Evolutionary conservation across 30 jellyfish, hydroid and myxozoan genomes (phyloP).

Genomic region (Clytia hemisphaerica): DNA sequence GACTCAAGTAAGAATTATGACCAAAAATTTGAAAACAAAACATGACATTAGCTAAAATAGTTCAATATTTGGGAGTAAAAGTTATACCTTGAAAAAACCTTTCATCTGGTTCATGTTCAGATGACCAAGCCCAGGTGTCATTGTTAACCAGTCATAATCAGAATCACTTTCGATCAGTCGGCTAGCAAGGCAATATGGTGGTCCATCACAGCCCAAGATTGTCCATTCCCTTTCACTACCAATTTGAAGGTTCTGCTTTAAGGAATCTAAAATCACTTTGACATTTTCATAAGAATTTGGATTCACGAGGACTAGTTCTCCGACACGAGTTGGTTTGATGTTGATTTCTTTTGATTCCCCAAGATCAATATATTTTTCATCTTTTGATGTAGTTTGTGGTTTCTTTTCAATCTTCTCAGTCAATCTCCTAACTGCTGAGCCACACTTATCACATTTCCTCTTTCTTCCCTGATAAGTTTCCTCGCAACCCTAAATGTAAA

Average conservation of each 20-base stretch:
- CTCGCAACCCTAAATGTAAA: too few species aligned
- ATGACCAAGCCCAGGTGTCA: not conserved
- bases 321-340: not conserved
- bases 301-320: not conserved
- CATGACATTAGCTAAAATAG: too few species aligned
- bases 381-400: not conserved
- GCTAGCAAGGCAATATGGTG: not conserved
- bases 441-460: not conserved
- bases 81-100: too few species aligned
- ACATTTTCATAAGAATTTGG: constrained; percentile 1
- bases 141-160: not conserved
- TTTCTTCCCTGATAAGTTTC: not conserved
- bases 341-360: not conserved
- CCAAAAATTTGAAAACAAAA: too few species aligned
- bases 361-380: not conserved
- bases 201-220: constrained; percentile 4
- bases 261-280: not conserved
- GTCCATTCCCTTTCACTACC: not conserved
- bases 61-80: too few species aligned
- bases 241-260: not conserved
- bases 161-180: not conserved
- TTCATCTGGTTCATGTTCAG: too few species aligned
- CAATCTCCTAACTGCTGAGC: not conserved
- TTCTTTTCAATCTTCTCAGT: not conserved
- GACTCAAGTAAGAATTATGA: too few species aligned